phyloP scores from a whole-genome alignment of 2,113 vertebrate species.

The Zapus hudsonius region DNA sequence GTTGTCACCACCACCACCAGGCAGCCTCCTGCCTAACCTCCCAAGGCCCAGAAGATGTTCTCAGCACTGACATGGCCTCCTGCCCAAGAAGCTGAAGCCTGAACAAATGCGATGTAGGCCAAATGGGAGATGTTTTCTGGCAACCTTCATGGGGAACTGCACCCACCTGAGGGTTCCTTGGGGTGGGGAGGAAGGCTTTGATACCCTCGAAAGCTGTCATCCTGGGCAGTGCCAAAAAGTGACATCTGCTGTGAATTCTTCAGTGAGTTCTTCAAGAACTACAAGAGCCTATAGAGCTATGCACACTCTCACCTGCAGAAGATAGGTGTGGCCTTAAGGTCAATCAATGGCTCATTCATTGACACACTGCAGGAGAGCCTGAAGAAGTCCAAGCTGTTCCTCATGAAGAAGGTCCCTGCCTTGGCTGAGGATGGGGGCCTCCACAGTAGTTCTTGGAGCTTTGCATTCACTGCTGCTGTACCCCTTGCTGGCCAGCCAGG shows the following conservation, averaged over 20 bases:
- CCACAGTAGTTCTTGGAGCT: conserved; percentile 77
- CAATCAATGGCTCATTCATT: conserved; percentile 95
- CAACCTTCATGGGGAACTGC: conserved; percentile 82
- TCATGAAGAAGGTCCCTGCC: conserved; percentile 85
- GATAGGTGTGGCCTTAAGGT: conserved; percentile 97
- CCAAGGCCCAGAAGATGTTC: conserved; percentile 88
- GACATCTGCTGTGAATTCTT: conserved; percentile 97
- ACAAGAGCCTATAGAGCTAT: conserved; percentile 96
- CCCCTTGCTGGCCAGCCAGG: conserved; percentile 83
- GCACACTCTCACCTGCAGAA: conserved; percentile 96
- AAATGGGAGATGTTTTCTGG: conserved; percentile 86
- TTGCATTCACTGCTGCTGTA: conserved; percentile 83
- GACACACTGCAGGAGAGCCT: conserved; percentile 95
- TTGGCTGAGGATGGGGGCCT: conserved; percentile 84
- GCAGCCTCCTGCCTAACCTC: conserved; percentile 84
- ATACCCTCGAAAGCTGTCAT: conserved; percentile 86
- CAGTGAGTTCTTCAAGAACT: conserved; percentile 97
- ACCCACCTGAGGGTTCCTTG: conserved; percentile 82
- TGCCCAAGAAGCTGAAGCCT: conserved; percentile 86
- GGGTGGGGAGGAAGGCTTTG: conserved; percentile 84
- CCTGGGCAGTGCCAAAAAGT: conserved; percentile 83
- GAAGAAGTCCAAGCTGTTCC: conserved; percentile 85
- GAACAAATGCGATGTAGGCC: conserved; percentile 86
- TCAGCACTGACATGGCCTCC: conserved; percentile 80
- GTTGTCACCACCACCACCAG: conserved; percentile 79